Conservation (phyloP, 2,888 invertebrate genomes). For the Gibbula magus region DNA sequence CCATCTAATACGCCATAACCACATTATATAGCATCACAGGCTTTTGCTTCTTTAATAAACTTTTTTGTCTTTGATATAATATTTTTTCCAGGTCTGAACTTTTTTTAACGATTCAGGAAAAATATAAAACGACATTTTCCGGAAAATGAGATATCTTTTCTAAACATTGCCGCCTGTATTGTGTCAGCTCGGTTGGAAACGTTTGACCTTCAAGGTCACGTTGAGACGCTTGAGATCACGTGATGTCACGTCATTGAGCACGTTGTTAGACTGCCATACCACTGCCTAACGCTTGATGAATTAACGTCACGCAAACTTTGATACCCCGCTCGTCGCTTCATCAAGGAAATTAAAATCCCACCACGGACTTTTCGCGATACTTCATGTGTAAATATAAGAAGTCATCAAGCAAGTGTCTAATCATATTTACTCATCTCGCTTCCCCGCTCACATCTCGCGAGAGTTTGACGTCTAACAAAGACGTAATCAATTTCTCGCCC, state of each 20-base stretch:
- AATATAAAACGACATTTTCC: conserved; percentile 7
- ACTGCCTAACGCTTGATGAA: conserved; percentile 49
- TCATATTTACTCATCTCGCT: conserved; percentile 54
- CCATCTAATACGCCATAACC: background rate
- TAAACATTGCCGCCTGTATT: background rate
- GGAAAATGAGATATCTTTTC: conserved; percentile 11
- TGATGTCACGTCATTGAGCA: conserved; percentile 51
- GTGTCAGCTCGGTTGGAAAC: conserved; percentile 20
- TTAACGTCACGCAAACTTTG: conserved; percentile 53
- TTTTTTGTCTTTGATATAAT: too few relatives aligned
- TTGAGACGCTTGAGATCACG: conserved; percentile 37
- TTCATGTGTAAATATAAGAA: conserved; percentile 54
- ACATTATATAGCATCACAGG: background rate
- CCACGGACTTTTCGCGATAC: conserved; percentile 45
- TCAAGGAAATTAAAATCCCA: conserved; percentile 61
- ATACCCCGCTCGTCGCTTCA: conserved; percentile 51
- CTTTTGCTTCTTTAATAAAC: too few relatives aligned
- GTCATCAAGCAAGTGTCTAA: conserved; percentile 50
- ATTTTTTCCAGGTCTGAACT: background rate
- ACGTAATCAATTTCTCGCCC: conserved; percentile 49
- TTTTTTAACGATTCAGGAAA: background rate
- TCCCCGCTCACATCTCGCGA: conserved; percentile 42
- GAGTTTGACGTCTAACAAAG: conserved; percentile 42
- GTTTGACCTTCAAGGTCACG: conserved; percentile 1
- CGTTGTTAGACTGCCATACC: conserved; percentile 52